These are phyloP conservation scores for Crax fasciolata DNA, from an alignment of 2,797 vertebrate species.

Conservation along the genomic window DNA sequence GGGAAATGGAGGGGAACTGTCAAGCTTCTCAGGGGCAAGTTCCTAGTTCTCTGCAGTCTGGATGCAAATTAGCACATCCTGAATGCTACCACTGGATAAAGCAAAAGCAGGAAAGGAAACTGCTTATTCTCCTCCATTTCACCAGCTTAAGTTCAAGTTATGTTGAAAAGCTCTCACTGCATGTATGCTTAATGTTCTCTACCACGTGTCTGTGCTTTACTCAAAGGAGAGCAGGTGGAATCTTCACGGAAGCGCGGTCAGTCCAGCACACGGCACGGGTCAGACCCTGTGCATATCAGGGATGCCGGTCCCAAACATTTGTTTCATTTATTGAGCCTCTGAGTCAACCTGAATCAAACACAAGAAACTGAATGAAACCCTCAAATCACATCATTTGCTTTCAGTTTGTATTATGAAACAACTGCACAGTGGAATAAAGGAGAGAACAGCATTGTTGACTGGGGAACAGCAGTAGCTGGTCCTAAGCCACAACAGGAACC, in stretches of 20 bases:
- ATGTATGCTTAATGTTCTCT: background rate
- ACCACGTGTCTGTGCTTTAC: background rate
- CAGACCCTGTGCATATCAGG: background rate
- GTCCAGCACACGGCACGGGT: fast-evolving
- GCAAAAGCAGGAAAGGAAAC: background rate
- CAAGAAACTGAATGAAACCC: background rate
- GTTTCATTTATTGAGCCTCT: background rate
- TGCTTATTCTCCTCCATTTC: background rate
- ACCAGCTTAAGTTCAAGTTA: background rate
- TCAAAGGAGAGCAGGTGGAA: background rate
- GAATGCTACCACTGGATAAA: background rate
- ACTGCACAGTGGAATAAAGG: background rate
- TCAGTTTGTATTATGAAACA: background rate
- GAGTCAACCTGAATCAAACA: background rate
- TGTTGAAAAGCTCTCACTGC: background rate
- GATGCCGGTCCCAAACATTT: background rate
- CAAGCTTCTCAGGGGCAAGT: background rate
- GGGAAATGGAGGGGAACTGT: background rate
- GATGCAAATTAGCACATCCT: background rate
- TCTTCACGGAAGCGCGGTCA: background rate
- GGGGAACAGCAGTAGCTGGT: background rate
- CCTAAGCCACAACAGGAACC: background rate
- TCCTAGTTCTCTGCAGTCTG: background rate
- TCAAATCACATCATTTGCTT: background rate
- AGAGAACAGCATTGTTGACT: background rate